phyloP scores from a whole-genome alignment of 2,113 vertebrate species.

The Leucoraja erinaceus region DNA sequence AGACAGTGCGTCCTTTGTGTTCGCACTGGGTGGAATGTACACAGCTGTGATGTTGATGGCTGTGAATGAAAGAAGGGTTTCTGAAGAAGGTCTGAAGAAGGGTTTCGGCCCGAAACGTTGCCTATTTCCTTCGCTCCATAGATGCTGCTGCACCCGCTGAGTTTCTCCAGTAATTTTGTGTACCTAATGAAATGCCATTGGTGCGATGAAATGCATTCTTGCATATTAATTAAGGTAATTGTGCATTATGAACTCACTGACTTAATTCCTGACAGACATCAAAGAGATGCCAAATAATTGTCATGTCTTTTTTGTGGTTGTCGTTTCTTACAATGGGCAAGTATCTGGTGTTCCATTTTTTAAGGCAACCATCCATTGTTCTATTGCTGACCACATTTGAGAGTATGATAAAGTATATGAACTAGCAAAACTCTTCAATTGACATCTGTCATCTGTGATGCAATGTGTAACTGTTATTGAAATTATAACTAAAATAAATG shows the following conservation, averaged over 20 bases:
- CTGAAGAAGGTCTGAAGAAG: too few relatives aligned
- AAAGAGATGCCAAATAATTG: background rate
- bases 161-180: too few relatives aligned
- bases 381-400: background rate
- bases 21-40: too few relatives aligned
- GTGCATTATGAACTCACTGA: background rate
- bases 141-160: too few relatives aligned
- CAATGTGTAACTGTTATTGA: background rate
- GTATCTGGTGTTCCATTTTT: background rate
- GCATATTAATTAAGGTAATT: background rate
- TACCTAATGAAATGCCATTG: too few relatives aligned
- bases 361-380: background rate
- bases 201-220: background rate
- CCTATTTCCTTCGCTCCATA: too few relatives aligned
- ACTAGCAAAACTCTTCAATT: background rate
- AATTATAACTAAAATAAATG: background rate
- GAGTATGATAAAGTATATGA: background rate
- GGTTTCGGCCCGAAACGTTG: too few relatives aligned
- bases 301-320: background rate
- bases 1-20: too few relatives aligned
- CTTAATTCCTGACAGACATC: background rate
- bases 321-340: background rate
- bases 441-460: background rate
- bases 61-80: too few relatives aligned
- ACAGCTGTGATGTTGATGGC: too few relatives aligned